phyloP scores from a whole-genome alignment of 1,140 invertebrate genomes.

The Drosophila nigrodunni region DNA sequence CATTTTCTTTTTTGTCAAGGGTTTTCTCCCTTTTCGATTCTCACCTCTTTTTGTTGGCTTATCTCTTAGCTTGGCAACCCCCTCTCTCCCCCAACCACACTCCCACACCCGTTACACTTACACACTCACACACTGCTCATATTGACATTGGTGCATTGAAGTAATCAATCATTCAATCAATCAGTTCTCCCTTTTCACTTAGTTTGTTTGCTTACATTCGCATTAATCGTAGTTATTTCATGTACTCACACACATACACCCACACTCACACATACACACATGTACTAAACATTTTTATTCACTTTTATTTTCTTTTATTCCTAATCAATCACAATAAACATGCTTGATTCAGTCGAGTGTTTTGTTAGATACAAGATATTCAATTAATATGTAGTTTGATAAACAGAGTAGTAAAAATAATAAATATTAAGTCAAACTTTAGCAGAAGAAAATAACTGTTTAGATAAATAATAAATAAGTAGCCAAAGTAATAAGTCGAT shows the following conservation, averaged over 20 bases:
- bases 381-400: no score
- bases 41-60: conserved; percentile 25
- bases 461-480: no score
- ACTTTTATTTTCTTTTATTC: conserved; percentile 15
- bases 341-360: not conserved
- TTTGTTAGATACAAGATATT: not conserved
- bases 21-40: conserved; percentile 21
- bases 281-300: conserved; percentile 14
- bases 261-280: not conserved
- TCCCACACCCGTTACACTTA: no score
- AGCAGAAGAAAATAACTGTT: no score
- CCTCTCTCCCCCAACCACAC: not conserved
- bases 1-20: not conserved
- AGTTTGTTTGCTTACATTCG: conserved; percentile 30
- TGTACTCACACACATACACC: not conserved
- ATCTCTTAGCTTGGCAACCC: conserved; percentile 49
- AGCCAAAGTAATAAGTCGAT: no score
- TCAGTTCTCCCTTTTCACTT: not conserved
- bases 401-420: no score
- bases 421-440: no score
- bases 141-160: not conserved
- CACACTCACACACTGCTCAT: not conserved
- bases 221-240: conserved; percentile 4
- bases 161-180: not conserved
- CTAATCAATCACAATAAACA: not conserved